These are phyloP conservation scores for Bombus picipes DNA, from an alignment of 1,140 invertebrate species.

Conservation along the genomic window DNA sequence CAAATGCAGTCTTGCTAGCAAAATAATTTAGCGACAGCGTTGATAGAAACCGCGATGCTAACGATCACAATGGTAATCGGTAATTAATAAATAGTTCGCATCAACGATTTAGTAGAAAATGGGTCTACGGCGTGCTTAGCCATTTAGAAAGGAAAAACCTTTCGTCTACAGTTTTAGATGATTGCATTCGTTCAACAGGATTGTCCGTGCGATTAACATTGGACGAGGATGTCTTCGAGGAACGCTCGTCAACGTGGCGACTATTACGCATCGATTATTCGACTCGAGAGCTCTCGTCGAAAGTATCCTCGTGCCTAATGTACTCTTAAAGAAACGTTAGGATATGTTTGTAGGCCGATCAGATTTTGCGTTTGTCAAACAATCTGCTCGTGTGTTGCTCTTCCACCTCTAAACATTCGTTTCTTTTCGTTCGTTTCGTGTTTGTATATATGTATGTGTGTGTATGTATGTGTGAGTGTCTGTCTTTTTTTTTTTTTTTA, in stretches of 20 bases:
- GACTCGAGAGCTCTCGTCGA: conserved; percentile 20
- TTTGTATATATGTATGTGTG: fast-evolving
- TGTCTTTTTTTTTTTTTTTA: no score
- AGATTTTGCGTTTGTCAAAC: conserved; percentile 30
- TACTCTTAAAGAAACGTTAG: conserved; percentile 48
- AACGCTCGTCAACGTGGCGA: not conserved
- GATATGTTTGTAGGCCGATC: conserved; percentile 62
- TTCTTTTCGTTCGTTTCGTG: no score
- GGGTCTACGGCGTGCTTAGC: conserved; percentile 49
- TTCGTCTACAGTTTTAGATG: conserved; percentile 47
- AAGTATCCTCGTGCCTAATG: conserved; percentile 35
- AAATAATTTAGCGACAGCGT: conserved; percentile 2
- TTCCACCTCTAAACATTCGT: not conserved
- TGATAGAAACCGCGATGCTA: not conserved
- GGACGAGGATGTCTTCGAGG: conserved; percentile 27
- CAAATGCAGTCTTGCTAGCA: not conserved
- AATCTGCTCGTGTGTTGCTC: not conserved
- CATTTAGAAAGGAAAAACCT: conserved; percentile 57
- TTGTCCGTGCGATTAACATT: conserved; percentile 61
- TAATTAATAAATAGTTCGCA: conserved; percentile 22
- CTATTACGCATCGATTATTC: not conserved
- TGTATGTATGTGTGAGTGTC: no score
- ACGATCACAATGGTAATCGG: conserved; percentile 23
- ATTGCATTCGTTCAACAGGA: conserved; percentile 65
- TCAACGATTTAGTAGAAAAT: conserved; percentile 54